Conservation (phyloP, 2,113 vertebrate genomes). For the Neotoma lepida region DNA sequence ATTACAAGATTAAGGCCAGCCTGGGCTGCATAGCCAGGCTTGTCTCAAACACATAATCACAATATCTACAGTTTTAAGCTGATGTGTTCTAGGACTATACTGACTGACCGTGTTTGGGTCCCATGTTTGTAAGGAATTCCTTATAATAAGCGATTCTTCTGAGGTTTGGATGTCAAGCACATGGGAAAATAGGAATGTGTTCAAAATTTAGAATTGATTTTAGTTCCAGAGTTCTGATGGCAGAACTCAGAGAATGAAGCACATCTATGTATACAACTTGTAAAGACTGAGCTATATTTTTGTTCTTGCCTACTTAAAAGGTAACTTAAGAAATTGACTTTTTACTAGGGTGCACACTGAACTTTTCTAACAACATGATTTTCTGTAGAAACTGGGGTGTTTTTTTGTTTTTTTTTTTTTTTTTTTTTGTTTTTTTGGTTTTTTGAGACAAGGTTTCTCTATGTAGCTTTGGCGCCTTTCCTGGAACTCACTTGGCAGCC, state of each 20-base stretch:
- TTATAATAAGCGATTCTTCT: background rate
- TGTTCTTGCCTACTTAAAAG: conserved; percentile 1
- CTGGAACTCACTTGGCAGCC: no score
- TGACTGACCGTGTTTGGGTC: background rate
- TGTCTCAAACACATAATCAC: no score
- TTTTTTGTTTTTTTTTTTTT: no score
- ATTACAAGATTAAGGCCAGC: background rate
- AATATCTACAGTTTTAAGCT: conserved; percentile 9
- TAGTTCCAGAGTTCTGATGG: conserved; percentile 13
- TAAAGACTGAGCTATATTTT: background rate
- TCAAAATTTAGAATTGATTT: conserved; percentile 38
- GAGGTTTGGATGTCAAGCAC: conserved; percentile 16
- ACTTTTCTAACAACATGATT: background rate
- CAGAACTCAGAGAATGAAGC: background rate
- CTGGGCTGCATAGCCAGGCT: background rate
- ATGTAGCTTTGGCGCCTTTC: no score
- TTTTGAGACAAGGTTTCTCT: no score
- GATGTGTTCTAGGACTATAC: conserved; percentile 24
- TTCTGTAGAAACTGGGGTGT: background rate
- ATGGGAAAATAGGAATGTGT: background rate
- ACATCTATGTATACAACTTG: background rate
- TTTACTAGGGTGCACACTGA: conserved; percentile 14
- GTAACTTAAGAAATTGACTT: background rate
- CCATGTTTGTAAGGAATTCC: background rate
- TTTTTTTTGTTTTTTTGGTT: no score